Base-by-base conservation (phyloP, 1,140 invertebrate species). In the Wasmannia auropunctata region DNA sequence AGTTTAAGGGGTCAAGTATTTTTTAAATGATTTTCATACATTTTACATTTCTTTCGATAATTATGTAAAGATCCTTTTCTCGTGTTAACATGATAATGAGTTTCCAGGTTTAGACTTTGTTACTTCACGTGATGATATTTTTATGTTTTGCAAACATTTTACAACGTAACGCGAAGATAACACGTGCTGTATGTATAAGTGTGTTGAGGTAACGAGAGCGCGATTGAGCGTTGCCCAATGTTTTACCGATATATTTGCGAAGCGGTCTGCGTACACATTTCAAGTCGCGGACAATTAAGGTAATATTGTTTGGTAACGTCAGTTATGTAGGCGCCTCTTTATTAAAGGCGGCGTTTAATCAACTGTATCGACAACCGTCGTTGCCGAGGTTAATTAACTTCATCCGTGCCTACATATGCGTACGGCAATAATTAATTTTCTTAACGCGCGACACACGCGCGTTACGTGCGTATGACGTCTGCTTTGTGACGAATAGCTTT, bases 321-420 rank as follows among this genome's bases (percentile, higher is more conserved):
- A 46, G 28, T 63, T 37, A 63, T 34, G 51, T 77, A 63, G 46
- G 25, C 40, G 28, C 19, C 72, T 85, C 58, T 85, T 76, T 85
- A 76, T 63, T 85, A 77, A 28, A 51, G 34, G 46, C 72, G 16
- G n/a, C 72, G 72, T 77, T 85, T 85, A 85, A 70, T 85, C 69
- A 84, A 79, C 69, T 85, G 56, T 86, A 28, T 28, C 65, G 63
- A 56, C 40, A 63, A 62, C 28, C 51, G 37, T n/a, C 51, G 40
- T 74, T 56, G 31, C 28, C 76, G 37, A 81, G 67, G 67, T 74
- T 83, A 83, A 83, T 83, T 83, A 83, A 74, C 67, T 72, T 72
- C 51, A 72, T 58, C 37, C 25, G 25, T 63, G 51, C 34, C 28
- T 67, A 11, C 28, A 10, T 7, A 22, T 72, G 28, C 22, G 56